Evolutionary conservation across 2,113 vertebrate species (phyloP).

Genomic region (Athene cunicularia): DNA sequence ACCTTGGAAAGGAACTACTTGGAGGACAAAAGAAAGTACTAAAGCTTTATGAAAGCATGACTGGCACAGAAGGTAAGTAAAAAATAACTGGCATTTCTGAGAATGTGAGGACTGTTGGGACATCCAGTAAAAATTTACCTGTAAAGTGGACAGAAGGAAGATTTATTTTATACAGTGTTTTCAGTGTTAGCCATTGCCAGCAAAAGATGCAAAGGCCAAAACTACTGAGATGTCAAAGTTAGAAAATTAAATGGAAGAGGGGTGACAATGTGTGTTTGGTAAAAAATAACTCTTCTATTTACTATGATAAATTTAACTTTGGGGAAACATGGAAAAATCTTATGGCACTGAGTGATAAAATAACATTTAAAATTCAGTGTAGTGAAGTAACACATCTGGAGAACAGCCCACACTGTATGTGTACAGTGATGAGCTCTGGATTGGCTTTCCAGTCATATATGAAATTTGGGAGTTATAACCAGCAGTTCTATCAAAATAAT

Average conservation of each 20-base stretch:
- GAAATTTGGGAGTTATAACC: neutral
- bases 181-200: neutral
- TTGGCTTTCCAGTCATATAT: neutral
- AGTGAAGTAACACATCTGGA: neutral
- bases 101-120: neutral
- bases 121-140: neutral
- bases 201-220: neutral
- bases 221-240: neutral
- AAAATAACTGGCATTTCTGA: neutral
- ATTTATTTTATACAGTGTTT: neutral
- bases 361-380: neutral
- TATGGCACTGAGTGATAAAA: neutral
- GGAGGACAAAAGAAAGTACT: neutral
- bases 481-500: neutral
- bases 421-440: neutral
- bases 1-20: neutral
- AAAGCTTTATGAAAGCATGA: neutral
- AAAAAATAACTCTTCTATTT: neutral
- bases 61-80: neutral
- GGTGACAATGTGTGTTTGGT: neutral
- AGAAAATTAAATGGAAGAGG: neutral
- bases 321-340: neutral
- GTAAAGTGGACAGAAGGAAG: neutral
- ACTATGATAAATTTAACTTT: neutral
- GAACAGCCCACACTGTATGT: neutral